A percentile compares a stretch with the other conserved stretches of the same genome.
These are phyloP conservation scores for Coccyzus lansbergi DNA, from an alignment of 2,797 vertebrate species.

Conservation along the genomic window DNA sequence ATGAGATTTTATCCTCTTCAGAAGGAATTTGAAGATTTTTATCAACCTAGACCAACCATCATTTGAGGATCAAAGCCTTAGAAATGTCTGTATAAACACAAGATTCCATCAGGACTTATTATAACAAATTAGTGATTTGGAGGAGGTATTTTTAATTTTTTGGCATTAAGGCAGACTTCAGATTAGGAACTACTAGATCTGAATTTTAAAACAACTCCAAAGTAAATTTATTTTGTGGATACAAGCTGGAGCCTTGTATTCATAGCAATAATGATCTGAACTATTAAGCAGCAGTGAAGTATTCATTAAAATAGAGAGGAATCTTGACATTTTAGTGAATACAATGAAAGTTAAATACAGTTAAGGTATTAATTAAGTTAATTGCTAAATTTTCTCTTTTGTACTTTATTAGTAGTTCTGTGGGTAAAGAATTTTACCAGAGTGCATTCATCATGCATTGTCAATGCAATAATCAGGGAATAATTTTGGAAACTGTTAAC, in stretches of 20 bases:
- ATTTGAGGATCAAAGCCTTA: neutral
- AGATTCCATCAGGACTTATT: neutral
- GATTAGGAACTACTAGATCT: neutral
- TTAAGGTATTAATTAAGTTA: neutral
- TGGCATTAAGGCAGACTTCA: neutral
- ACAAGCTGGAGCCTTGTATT: neutral
- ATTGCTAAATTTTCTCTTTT: neutral
- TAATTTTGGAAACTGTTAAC: neutral
- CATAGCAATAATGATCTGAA: neutral
- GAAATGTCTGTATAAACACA: neutral
- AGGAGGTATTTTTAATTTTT: neutral
- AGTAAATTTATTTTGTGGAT: neutral
- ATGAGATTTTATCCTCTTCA: neutral
- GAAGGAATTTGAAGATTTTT: neutral
- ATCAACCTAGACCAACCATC: neutral
- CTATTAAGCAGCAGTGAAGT: neutral
- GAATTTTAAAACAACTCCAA: neutral
- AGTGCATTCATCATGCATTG: neutral
- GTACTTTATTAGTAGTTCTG: neutral
- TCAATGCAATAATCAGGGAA: neutral
- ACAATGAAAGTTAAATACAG: neutral
- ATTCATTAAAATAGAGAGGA: neutral
- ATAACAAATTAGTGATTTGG: neutral
- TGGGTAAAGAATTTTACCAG: neutral
- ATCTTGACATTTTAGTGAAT: neutral